These are phyloP conservation scores for Gallinago jamesoni DNA, from an alignment of 2,113 vertebrate species.

Conservation along the genomic window DNA sequence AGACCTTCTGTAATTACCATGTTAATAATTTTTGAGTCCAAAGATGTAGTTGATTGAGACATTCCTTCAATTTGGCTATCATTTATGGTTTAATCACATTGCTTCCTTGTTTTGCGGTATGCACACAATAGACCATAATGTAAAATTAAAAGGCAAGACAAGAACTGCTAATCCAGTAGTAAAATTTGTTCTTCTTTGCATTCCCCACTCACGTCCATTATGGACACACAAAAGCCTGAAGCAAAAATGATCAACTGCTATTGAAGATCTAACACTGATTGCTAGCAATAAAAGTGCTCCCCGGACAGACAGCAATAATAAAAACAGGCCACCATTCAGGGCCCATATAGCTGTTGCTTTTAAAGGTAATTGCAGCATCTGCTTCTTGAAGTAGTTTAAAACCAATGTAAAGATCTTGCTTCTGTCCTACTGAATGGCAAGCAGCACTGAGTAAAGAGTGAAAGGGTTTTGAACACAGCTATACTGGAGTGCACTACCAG, in stretches of 20 bases:
- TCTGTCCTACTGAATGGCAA: slow-evolving; percentile 37
- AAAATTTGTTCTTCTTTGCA: slow-evolving; percentile 34
- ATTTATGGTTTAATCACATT: slow-evolving; percentile 19
- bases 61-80: neutral
- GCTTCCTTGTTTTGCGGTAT: neutral
- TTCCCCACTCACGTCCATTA: slow-evolving; percentile 32
- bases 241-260: slow-evolving; percentile 55
- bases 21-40: neutral
- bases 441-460: slow-evolving; percentile 5
- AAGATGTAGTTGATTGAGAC: neutral
- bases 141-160: slow-evolving; percentile 15
- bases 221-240: slow-evolving; percentile 55
- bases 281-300: slow-evolving; percentile 57
- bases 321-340: slow-evolving; percentile 37
- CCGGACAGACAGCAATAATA: slow-evolving; percentile 44
- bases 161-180: neutral
- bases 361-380: slow-evolving; percentile 67
- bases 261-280: slow-evolving; percentile 63
- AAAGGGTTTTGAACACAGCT: slow-evolving; percentile 52
- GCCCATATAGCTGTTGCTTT: slow-evolving; percentile 43
- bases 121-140: neutral
- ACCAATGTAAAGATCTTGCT: slow-evolving; percentile 31
- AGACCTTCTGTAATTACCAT: neutral
- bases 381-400: slow-evolving; percentile 56
- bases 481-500: slow-evolving; percentile 13